Conservation (phyloP, 2,797 vertebrate genomes). For the Pygocentrus nattereri region DNA sequence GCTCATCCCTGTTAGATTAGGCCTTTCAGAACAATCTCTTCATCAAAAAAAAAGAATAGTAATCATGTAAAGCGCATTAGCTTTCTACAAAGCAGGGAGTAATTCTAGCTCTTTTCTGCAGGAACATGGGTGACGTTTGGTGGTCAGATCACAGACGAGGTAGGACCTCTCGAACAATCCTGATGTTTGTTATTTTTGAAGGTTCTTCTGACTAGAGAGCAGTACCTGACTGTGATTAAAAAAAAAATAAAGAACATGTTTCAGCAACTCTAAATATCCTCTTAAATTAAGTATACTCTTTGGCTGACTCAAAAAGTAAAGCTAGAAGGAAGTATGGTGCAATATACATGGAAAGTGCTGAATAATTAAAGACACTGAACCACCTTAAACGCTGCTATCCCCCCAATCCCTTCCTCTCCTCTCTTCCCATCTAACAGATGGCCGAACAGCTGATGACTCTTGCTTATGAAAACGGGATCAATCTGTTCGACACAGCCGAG, state of each 20-base stretch:
- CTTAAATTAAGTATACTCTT: neutral
- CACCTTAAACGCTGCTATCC: constrained; percentile 50
- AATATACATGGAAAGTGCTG: constrained; percentile 19
- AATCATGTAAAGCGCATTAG: constrained; percentile 33
- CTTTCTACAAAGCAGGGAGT: constrained; percentile 26
- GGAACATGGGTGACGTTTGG: constrained; percentile 99
- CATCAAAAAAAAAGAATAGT: constrained; percentile 19
- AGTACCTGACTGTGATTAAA: neutral
- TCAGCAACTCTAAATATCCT: neutral
- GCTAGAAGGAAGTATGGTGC: constrained; percentile 39
- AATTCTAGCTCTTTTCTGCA: constrained; percentile 62
- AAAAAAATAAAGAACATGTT: neutral
- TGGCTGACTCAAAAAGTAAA: constrained; percentile 1
- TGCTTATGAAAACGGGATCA: constrained; percentile 99
- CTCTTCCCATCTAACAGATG: constrained; percentile 84
- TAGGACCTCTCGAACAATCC: constrained; percentile 69
- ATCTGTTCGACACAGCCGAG: constrained; percentile 98
- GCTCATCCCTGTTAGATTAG: constrained; percentile 28
- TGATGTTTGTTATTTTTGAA: neutral
- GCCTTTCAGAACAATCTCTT: neutral
- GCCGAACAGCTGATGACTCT: constrained; percentile 98
- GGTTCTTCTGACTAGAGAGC: neutral
- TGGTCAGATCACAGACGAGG: constrained; percentile 98
- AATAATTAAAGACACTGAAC: constrained; percentile 58
- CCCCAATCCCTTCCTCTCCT: constrained; percentile 35